Percentiles rank a stretch among this genome's conserved stretches.
Evolutionary conservation across 2,888 invertebrate genomes (phyloP).

Genomic region (Pterostichus niger): DNA sequence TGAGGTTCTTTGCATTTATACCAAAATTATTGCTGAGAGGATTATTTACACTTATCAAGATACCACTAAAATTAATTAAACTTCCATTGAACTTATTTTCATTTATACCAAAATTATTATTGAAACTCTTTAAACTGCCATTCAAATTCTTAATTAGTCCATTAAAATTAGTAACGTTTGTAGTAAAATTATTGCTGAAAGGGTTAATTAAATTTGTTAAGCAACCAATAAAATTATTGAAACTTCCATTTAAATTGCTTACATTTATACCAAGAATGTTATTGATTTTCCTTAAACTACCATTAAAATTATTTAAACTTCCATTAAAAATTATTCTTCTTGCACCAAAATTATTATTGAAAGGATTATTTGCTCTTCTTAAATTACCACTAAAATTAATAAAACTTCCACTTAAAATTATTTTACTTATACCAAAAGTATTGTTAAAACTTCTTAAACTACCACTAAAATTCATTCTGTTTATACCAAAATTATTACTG

Average conservation of each 20-base stretch:
- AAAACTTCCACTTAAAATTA: not conserved
- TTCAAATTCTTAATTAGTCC: not conserved
- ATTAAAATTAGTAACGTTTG: not conserved
- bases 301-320: not conserved
- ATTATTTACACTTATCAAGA: not conserved
- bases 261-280: too few species aligned
- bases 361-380: not conserved
- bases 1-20: not conserved
- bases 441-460: not conserved
- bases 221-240: not conserved
- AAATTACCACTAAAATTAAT: not conserved
- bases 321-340: not conserved
- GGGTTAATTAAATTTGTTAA: not conserved
- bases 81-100: too few species aligned
- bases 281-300: not conserved
- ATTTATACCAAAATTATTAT: not conserved
- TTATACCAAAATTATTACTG: not conserved
- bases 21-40: not conserved
- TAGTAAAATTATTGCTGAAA: not conserved
- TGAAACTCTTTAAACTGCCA: conserved; percentile 1
- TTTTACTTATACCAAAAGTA: not conserved
- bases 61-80: too few species aligned
- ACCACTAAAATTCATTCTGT: not conserved
- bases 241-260: not conserved
- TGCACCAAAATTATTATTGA: too few species aligned